Evolutionary conservation across 2,113 vertebrate species (phyloP), one percentile per base, ranked within the genome.

Genomic region (Australoheros scitulus): DNA sequence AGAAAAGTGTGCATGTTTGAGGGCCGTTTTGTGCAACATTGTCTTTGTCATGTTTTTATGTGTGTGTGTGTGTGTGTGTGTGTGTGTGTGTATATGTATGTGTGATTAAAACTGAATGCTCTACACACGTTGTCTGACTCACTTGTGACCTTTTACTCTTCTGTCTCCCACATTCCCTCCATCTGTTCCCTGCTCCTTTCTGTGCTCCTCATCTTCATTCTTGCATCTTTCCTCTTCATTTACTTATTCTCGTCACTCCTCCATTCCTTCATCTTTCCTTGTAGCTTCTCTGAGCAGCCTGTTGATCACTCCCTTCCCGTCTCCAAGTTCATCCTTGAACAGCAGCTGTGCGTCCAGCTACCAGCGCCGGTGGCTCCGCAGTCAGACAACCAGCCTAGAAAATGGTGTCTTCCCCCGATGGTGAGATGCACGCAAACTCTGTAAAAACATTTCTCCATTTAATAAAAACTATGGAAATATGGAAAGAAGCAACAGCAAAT

Each of bases 311-410:
- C 98, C 98, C 0, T 98, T 99, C 89, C 98, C 98, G 0, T 99
- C 98, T 0, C 98, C 98, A 34, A 97, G 98, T 90, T 99, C 98
- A 24, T 99, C 98, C 2, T 94, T 99, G 68, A 98, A 96, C 87
- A 97, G 97, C 93, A 99, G 98, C 94, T 99, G 97, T 95, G 98
- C 98, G 2, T 99, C 98, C 94, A 99, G 98, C 87, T 99, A 99
- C 94, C 98, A 99, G 93, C 94, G 98, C 50, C 97, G 98, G 56
- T 99, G 98, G 98, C 96, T 98, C 29, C 97, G 98, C 85, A 99
- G 98, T 89, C 98, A 99, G 93, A 99, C 98, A 5, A 99, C 98
- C 92, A 99, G 98, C 93, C 88, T 99, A 93, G 98, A 99, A 94
- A 99, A 99, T 4, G 98, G 98, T 1, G 97, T 99, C 84, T 99